Percentiles rank a stretch among this genome's conserved stretches.
These are phyloP conservation scores for Masnerella sp. DNA, from an alignment of 2,888 invertebrate genomes.

Conservation along the genomic window DNA sequence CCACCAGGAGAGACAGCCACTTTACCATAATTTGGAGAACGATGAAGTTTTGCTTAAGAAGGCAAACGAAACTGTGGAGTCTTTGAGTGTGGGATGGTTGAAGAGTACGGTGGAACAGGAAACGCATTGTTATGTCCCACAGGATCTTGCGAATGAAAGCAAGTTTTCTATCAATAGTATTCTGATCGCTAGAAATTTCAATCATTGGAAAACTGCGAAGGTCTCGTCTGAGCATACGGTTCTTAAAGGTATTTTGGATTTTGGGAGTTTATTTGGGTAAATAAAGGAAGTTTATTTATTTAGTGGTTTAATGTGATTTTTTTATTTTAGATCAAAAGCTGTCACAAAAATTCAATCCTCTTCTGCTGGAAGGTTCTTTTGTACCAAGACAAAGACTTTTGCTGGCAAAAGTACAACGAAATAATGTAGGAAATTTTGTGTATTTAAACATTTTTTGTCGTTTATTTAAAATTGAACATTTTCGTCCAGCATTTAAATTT, in stretches of 20 bases:
- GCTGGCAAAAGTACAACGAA: constrained; percentile 80
- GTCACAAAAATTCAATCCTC: constrained; percentile 79
- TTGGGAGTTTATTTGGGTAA: background rate
- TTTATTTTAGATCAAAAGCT: constrained; percentile 77
- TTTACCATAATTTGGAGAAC: constrained; percentile 64
- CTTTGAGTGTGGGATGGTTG: constrained; percentile 50
- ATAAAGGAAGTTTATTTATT: no score
- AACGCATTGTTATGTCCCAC: constrained; percentile 73
- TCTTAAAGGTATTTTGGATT: constrained; percentile 20
- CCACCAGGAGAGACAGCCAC: constrained; percentile 74
- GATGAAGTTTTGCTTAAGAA: constrained; percentile 59
- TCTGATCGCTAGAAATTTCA: constrained; percentile 81
- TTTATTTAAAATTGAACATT: no score
- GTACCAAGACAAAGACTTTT: constrained; percentile 84
- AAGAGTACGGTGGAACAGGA: constrained; percentile 53
- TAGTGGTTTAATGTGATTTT: constrained; percentile 10
- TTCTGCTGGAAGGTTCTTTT: constrained; percentile 72
- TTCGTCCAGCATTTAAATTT: no score
- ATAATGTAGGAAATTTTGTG: constrained; percentile 77
- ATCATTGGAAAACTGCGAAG: constrained; percentile 81
- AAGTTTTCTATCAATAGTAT: constrained; percentile 78
- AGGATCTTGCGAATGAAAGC: constrained; percentile 72
- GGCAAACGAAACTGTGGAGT: constrained; percentile 53
- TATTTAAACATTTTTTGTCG: no score
- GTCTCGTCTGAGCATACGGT: constrained; percentile 10